Base-by-base conservation (phyloP, 1,140 invertebrate genomes). In the Nephila pilipes region DNA sequence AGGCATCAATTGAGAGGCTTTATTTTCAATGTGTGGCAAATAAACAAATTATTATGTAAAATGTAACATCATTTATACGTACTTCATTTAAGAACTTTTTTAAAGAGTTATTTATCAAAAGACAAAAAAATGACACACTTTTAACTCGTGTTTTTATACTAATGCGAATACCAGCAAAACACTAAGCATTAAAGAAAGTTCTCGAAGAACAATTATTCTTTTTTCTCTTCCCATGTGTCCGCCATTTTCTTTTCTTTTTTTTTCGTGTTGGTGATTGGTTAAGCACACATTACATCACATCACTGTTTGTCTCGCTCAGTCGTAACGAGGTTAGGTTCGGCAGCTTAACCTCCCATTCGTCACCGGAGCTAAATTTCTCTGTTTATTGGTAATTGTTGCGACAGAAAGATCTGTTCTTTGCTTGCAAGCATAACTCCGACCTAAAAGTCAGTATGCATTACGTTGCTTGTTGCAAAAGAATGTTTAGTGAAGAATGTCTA, bases 241-340 rank as follows among this genome's bases (percentile, higher is more conserved):
- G 58, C 58, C 58, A 22, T 22, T 60, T 60, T 58, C 16, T 18
- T 58, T 58, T 58, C 5, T 58, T 20, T 58, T 58, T 20, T 6
- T 16, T 32, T 36, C 12, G 4, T n/a, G 25, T 25, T 25, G 14
- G 10, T 75, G 29, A 75, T 75, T 75, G 69, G 69, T 32, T 75
- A 75, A 75, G 69, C 32, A 75, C 29, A 8, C 69, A 32, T 32
- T 32, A 36, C 69, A 75, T 36, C 69, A 18, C 29, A 75, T 75
- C 69, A 75, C 25, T 32, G 16, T 75, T 75, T 75, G 69, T 75
- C 29, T 75, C 69, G 29, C 32, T 32, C 36, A 6, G 25, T 65
- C 18, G 69, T 75, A 75, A 75, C 18, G 69, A 75, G 69, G 69
- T 75, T 75, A 75, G 25, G 65, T 75, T 75, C 65, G 25, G 29